Evolutionary conservation across 2,888 invertebrate species (phyloP), one percentile per base, ranked within the genome.

Genomic region (Netelia virgata): DNA sequence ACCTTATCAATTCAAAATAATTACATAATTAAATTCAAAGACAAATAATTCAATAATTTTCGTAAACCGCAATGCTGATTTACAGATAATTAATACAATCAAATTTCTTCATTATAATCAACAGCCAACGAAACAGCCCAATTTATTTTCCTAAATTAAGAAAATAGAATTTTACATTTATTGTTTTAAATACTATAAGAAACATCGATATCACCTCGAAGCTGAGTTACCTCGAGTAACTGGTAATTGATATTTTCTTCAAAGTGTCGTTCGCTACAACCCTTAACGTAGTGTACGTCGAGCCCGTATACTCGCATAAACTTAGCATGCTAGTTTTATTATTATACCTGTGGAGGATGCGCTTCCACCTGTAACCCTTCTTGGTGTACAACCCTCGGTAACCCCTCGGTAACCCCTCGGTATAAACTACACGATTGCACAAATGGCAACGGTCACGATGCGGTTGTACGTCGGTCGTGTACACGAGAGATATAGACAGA

Each of bases 391-490:
- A 66, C 57, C 78, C 68, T 36, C n/a, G 64, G 57, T 82, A 59
- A 82, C 69, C 47, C 78, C 82, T 53, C 1, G 28, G 53, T 9
- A 59, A 82, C 69, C 47, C 78, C 82, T 53, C 1, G 28, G 53
- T 9, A 68, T 66, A 69, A 70, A 84, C 74, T 78, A 75, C 63
- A 72, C 82, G 47, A 61, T 75, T 47, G 84, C 66, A 80, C 74
- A 82, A 84, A 84, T 82, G 82, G 84, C 82, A 84, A 82, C 66
- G 82, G 75, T 82, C 82, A 79, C 68, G 80, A 76, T 64, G 70
- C 73, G 73, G 76, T 83, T 73, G 36, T 66, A 83, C 55, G 20
- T 41, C 18, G 75, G 28, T 72, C 36, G 68, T 69, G 23, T 59
- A 66, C 43, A 63, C 16, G 61, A 18, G 72, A 72, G 61, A 79